Conservation (phyloP, 2,888 invertebrate genomes). For the Synergus japonicus region DNA sequence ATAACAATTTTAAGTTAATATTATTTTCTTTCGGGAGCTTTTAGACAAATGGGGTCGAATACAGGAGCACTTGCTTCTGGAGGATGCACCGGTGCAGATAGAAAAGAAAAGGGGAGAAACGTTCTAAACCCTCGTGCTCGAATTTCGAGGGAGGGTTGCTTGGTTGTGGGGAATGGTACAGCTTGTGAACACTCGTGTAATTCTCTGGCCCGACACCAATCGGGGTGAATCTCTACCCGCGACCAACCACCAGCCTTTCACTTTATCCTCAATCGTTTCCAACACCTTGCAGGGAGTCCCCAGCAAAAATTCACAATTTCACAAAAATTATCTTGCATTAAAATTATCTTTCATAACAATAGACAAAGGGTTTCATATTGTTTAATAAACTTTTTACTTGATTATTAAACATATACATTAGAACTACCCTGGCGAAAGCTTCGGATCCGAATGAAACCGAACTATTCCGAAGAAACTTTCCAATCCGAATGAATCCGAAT, state of each 20-base stretch:
- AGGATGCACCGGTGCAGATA: constrained; percentile 54
- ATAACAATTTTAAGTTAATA: constrained; percentile 20
- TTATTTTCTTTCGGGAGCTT: constrained; percentile 19
- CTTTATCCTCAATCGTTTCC: neutral
- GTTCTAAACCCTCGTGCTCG: constrained; percentile 60
- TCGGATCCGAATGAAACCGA: too few species aligned
- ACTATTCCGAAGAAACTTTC: too few species aligned
- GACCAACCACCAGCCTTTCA: constrained; percentile 41
- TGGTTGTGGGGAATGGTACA: constrained; percentile 65
- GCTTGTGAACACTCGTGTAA: constrained; percentile 75
- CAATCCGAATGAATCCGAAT: too few species aligned
- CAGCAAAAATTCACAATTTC: neutral
- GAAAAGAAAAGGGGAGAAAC: constrained; percentile 54
- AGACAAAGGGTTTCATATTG: too few species aligned
- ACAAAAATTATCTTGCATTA: too few species aligned
- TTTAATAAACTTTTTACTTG: too few species aligned
- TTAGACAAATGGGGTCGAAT: constrained; percentile 26
- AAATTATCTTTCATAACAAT: too few species aligned
- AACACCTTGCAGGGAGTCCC: neutral
- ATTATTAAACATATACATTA: too few species aligned
- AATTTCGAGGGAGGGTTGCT: constrained; percentile 61
- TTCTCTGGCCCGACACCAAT: constrained; percentile 70
- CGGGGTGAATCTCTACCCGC: constrained; percentile 69
- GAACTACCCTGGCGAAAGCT: too few species aligned
- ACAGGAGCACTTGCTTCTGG: constrained; percentile 63